Evolutionary conservation across 1,140 invertebrate species (phyloP), one percentile per base, ranked within the genome.

Genomic region (Nymphalis io): DNA sequence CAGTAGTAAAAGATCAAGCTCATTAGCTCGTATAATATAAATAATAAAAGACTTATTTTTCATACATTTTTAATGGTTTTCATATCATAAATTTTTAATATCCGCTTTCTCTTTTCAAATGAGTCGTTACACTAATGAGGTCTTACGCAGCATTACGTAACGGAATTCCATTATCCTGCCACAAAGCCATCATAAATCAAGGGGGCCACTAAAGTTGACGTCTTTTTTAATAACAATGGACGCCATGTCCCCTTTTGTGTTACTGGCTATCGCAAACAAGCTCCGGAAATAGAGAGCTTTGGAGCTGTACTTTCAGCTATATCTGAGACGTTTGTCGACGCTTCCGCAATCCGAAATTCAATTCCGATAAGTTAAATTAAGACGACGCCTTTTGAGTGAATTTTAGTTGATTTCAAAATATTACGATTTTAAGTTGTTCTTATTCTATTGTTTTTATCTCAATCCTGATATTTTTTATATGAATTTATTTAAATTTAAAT

Each of bases 171-270:
- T 84, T 85, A 85, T 85, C 69, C 72, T 67, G 38, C 64, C 76
- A 74, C 80, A 80, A 79, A 78, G 68, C 78, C 63, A 42, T 70
- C 75, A 83, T 85, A 84, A 85, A 85, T 85, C 82, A 85, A 76
- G 72, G 65, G 60, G 44, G 51, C 67, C 62, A 73, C 79, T 76
- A 75, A 76, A 75, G 79, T 85, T 83, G 83, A 84, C 82, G 78
- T 84, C 83, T 85, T 85, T 81, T 85, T 85, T 84, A 85, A 80
- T 83, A 82, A 85, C 83, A 83, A 83, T 78, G 68, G 68, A 44
- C 72, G 48, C 53, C 48, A 64, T 68, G 74, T 72, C 68, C 62
- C 60, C 72, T 60, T 75, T 78, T 78, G 73, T 76, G 64, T 51
- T 53, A 51, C 62, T 62, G 63, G 72, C 65, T 78, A 77, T 81